Evolutionary conservation across 2,888 invertebrate species (phyloP).

Genomic region (Drosophila gaucha): DNA sequence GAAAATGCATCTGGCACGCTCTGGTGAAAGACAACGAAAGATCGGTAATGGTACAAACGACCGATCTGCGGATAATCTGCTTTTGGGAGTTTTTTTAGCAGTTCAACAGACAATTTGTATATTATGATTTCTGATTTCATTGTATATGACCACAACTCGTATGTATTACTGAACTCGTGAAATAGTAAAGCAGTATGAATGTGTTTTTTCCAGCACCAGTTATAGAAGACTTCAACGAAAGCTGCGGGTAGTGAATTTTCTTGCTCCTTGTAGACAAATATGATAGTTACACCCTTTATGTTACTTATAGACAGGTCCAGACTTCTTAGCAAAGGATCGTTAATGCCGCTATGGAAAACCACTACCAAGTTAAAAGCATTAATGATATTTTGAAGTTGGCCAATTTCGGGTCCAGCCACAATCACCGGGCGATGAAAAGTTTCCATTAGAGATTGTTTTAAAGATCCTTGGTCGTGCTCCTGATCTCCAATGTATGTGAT

Average conservation of each 20-base stretch:
- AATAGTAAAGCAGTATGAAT: not conserved
- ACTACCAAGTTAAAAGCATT: not conserved
- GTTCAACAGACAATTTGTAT: not conserved
- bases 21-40: not conserved
- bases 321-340: not conserved
- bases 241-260: not conserved
- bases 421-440: constrained; percentile 21
- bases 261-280: constrained; percentile 7
- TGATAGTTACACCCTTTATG: not conserved
- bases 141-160: constrained; percentile 13
- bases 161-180: not conserved
- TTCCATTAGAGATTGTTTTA: constrained; percentile 8
- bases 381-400: not conserved
- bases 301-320: not conserved
- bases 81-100: not conserved
- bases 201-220: constrained; percentile 6
- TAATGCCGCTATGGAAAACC: not conserved
- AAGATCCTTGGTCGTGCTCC: not conserved
- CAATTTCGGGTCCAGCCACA: constrained; percentile 1
- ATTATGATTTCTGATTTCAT: not conserved
- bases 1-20: constrained; percentile 12
- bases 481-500: constrained; percentile 7
- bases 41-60: no score
- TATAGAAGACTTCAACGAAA: constrained; percentile 1
- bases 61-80: not conserved